Conservation (phyloP, 2,797 vertebrate species). For the Capromys pilorides region DNA sequence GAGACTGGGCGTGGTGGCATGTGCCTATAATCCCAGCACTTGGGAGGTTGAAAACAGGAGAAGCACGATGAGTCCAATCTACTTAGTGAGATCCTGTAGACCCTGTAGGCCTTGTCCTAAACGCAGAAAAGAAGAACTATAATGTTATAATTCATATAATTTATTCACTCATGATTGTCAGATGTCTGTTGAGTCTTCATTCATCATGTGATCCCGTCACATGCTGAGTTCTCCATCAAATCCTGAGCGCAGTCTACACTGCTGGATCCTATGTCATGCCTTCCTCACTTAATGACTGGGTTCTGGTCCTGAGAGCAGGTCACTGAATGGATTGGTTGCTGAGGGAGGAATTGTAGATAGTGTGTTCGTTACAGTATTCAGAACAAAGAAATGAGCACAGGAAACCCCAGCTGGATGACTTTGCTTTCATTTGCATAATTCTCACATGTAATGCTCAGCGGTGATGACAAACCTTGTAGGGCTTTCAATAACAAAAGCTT, state of each 20-base stretch:
- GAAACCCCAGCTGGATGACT: not conserved
- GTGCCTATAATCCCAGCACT: no score
- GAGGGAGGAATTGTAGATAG: not conserved
- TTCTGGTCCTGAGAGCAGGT: not conserved
- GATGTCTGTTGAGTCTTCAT: not conserved
- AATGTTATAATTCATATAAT: not conserved
- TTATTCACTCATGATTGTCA: not conserved
- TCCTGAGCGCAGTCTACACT: not conserved
- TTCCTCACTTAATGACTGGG: not conserved
- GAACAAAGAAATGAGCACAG: not conserved
- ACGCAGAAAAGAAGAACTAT: not conserved
- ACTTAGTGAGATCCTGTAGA: no score
- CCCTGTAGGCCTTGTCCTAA: no score
- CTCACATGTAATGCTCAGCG: not conserved
- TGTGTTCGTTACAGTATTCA: not conserved
- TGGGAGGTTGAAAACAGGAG: no score
- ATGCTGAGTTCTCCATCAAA: not conserved
- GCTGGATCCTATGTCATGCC: not conserved
- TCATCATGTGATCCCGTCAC: not conserved
- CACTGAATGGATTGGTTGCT: not conserved
- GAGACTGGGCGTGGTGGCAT: no score
- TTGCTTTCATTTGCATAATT: not conserved
- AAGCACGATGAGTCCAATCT: no score
- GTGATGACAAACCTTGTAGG: not conserved
- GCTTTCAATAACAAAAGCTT: not conserved